Conservation (phyloP, 2,888 invertebrate genomes). For the Epinotia bilunana region DNA sequence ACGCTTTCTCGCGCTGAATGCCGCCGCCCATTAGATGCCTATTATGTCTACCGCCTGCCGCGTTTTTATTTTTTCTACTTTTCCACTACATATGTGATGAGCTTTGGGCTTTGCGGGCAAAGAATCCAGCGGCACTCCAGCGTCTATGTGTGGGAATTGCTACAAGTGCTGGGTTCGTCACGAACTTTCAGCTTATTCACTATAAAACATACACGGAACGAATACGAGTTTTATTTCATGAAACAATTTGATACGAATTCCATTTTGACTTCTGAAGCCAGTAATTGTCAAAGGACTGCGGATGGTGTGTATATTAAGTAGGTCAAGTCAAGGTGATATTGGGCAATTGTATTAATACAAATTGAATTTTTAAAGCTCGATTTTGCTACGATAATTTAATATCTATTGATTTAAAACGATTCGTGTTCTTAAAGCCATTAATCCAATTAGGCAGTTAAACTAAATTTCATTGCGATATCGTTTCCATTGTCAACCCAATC, state of each 20-base stretch:
- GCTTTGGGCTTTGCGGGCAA: conserved; percentile 46
- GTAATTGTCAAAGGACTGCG: conserved; percentile 9
- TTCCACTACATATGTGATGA: conserved; percentile 46
- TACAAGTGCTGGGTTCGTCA: conserved; percentile 32
- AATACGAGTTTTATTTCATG: neutral
- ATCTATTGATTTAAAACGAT: neutral
- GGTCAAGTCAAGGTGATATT: conserved; percentile 4
- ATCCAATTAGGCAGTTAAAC: neutral
- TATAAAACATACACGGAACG: conserved; percentile 17
- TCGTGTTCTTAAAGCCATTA: neutral
- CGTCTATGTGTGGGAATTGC: conserved; percentile 31
- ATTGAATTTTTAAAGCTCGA: neutral
- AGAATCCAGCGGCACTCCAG: conserved; percentile 23
- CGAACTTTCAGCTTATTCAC: conserved; percentile 22
- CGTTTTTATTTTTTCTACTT: conserved; percentile 46
- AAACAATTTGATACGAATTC: conserved; percentile 23
- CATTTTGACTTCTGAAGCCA: neutral
- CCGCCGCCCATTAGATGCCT: conserved; percentile 76
- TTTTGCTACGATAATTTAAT: neutral
- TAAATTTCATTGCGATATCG: neutral
- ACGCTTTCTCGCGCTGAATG: conserved; percentile 68
- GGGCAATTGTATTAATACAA: neutral
- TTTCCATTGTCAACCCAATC: neutral
- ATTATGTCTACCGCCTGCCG: conserved; percentile 71
- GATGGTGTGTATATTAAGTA: neutral